These are phyloP conservation scores for Fistularia tabacaria DNA, from an alignment of 2,797 vertebrate species.

Conservation along the genomic window DNA sequence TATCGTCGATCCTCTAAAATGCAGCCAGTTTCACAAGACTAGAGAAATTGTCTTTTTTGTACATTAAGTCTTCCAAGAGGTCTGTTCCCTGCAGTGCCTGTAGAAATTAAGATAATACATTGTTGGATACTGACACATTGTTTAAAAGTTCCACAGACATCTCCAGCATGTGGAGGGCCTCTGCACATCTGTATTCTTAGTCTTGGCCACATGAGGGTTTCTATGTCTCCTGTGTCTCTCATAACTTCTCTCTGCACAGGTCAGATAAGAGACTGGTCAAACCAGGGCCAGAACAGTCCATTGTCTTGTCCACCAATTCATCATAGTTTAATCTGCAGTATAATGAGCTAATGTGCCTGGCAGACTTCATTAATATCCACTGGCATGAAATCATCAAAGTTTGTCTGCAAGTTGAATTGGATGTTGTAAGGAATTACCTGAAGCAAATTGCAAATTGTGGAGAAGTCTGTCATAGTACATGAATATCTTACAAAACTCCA, in stretches of 20 bases:
- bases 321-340: conserved; percentile 61
- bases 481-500: too few relatives aligned
- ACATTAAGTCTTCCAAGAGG: conserved; percentile 25
- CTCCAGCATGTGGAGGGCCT: conserved; percentile 33
- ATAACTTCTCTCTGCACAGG: conserved; percentile 59
- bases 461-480: too few relatives aligned
- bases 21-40: conserved; percentile 5
- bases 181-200: conserved; percentile 43
- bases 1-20: too few relatives aligned
- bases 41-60: conserved; percentile 23
- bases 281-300: conserved; percentile 51
- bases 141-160: conserved; percentile 37
- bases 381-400: conserved; percentile 40
- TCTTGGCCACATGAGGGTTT: conserved; percentile 38
- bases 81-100: conserved; percentile 36
- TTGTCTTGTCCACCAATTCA: conserved; percentile 58
- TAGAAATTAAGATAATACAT: conserved; percentile 53
- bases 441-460: too few relatives aligned
- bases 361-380: conserved; percentile 61
- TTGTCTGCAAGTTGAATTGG: conserved; percentile 18
- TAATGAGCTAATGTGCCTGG: conserved; percentile 58
- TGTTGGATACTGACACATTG: conserved; percentile 41
- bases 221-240: conserved; percentile 49
- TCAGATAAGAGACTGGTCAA: conserved; percentile 67
- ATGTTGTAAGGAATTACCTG: too few relatives aligned